These are phyloP conservation scores for Exephanes ischioxanthus DNA, from an alignment of 2,888 invertebrate genomes.

Conservation along the genomic window DNA sequence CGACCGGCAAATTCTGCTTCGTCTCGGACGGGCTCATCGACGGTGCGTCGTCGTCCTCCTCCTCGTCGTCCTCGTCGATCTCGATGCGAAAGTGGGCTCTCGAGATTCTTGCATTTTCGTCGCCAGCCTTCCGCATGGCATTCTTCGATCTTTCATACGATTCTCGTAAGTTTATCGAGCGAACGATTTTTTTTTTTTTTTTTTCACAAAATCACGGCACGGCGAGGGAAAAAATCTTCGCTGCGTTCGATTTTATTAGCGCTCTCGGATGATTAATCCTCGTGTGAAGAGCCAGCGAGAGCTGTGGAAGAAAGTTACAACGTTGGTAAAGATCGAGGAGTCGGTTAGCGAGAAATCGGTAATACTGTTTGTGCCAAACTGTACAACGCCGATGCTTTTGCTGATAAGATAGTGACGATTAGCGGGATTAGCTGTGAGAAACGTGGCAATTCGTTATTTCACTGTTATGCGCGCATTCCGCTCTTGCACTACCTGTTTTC, in stretches of 20 bases:
- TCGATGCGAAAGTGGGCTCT: constrained; percentile 73
- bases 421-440: neutral
- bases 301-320: constrained; percentile 40
- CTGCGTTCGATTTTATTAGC: neutral
- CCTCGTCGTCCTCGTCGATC: constrained; percentile 76
- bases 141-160: constrained; percentile 64
- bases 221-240: neutral
- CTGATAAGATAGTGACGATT: neutral
- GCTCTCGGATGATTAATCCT: constrained; percentile 16
- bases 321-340: constrained; percentile 13
- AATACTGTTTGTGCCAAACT: neutral
- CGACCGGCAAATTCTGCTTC: neutral
- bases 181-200: neutral
- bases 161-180: neutral
- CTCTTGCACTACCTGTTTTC: neutral
- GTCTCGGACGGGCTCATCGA: neutral
- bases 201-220: neutral
- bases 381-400: neutral
- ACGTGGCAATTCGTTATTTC: neutral
- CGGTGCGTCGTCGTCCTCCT: constrained; percentile 67
- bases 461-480: neutral
- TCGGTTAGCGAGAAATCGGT: neutral
- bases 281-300: constrained; percentile 15
- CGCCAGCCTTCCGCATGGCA: constrained; percentile 80
- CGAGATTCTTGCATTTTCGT: constrained; percentile 71